Evolutionary conservation across 1,140 invertebrate genomes (phyloP), one percentile per base, ranked within the genome.

Genomic region (Calosoma granatense): DNA sequence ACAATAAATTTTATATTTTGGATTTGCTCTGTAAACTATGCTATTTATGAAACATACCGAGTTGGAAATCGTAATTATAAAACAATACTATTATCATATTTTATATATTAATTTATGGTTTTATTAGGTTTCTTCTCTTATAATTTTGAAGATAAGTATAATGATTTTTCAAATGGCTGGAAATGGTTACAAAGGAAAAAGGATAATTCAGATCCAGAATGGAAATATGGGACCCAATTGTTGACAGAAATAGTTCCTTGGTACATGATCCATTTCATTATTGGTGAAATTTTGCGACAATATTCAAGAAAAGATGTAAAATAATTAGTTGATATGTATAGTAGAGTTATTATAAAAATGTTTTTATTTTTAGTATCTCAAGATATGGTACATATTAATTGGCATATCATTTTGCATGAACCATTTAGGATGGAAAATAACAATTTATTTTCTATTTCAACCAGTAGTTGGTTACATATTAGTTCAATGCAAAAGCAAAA

Each of bases 171-270:
- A 12, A 47, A 59, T 22, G 77, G 77, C 53, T 78, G 75, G 74
- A 58, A 51, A 2, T 71, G 75, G 67, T 55, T 79, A 14, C 62
- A 65, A 20, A 67, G 71, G 59, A 74, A 72, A 61, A 66, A 70
- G 59, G 79, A 81, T 62, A 59, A 65, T 30, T 67, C 75, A 2
- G 80, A 82, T 67, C 62, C 72, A 56, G 80, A 82, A 70, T 81
- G 79, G 79, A 65, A 64, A 59, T 66, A 69, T 1, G 78, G 74
- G 63, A 71, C 70, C 21, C 69, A 70, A 22, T 61, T 78, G 1
- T 58, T 79, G 11, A 61, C 59, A 22, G 67, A 58, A 59, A 54
- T 75, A 43, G 63, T 65, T 22, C 70, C 72, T 14, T 79, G 73
- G 71, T 62, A 75, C 55, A 51, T 70, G 21, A 19, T 70, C 14